These are phyloP conservation scores for Bovichtus diacanthus DNA, from an alignment of 2,797 vertebrate genomes.

Conservation along the genomic window DNA sequence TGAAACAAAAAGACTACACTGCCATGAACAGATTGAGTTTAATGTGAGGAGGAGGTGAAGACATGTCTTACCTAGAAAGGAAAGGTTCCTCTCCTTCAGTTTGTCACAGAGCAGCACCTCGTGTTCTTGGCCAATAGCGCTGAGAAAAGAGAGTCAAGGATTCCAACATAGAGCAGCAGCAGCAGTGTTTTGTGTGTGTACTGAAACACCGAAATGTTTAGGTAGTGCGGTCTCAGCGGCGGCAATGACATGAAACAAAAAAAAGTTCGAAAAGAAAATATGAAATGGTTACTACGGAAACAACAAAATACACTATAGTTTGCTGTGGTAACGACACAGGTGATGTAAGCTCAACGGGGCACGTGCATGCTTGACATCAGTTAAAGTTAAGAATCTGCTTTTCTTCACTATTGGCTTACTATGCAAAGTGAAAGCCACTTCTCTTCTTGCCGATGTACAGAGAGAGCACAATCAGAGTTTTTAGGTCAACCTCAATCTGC, in stretches of 20 bases:
- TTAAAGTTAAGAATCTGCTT: slow-evolving; percentile 22
- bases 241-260: background rate
- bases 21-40: slow-evolving; percentile 18
- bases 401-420: slow-evolving; percentile 29
- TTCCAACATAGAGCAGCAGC: slow-evolving; percentile 38
- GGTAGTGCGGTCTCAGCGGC: background rate
- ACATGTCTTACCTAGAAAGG: slow-evolving; percentile 93
- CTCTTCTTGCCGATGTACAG: slow-evolving; percentile 23
- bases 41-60: slow-evolving; percentile 35
- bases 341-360: background rate
- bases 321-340: slow-evolving; percentile 8
- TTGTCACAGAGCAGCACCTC: slow-evolving; percentile 94
- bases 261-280: background rate
- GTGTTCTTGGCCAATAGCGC: slow-evolving; percentile 95
- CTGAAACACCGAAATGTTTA: background rate
- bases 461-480: slow-evolving; percentile 38
- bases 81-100: slow-evolving; percentile 92
- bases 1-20: slow-evolving; percentile 58
- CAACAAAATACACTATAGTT: background rate
- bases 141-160: slow-evolving; percentile 82
- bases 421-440: slow-evolving; percentile 52
- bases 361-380: slow-evolving; percentile 16
- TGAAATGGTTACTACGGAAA: slow-evolving; percentile 1
- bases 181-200: background rate
- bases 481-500: slow-evolving; percentile 53